Evolutionary conservation across 2,113 vertebrate species (phyloP), one percentile per base, ranked within the genome.

Genomic region (Lipophrys pholis): DNA sequence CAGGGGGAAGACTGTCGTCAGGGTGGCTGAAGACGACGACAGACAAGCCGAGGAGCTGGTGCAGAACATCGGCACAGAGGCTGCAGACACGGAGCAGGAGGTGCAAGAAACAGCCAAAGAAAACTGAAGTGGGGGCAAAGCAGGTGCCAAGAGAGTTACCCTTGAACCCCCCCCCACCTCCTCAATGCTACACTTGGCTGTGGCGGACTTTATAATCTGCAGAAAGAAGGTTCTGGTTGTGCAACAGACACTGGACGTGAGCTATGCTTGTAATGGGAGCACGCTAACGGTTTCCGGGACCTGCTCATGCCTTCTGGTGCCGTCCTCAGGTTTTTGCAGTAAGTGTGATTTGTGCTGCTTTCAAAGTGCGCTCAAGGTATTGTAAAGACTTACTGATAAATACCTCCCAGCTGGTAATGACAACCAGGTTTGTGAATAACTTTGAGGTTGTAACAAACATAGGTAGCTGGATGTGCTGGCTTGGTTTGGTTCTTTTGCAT

Each of bases 1-100:
- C 45, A 92, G 96, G 74, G 97, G 97, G 40, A 98, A 98, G 93
- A 98, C 95, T 0, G 96, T 98, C 4, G 90, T 98, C 38, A 70
- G 69, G 39, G 93, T 97, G 35, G 62, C 88, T 17, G 88, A 93
- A 58, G 90, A 92, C 15, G 86, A 89, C 0, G 51, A 85, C 10
- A 40, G 73, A 3, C 68, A 50, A 76, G 56, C 49, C 0, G 72
- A 83, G 8, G 69, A 87, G 36, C 1, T 68, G 57, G 67, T 9
- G 30, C 75, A 76, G 50, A 41, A 36, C 38, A 6, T 16, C 40
- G 6, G 36, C 50, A 5, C 8, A 0, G 76, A 80, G 14, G 7
- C 80, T 1, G 35, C 52, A 39, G 73, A 76, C 14, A 21, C 54
- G 2, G 57, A 82, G 64, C 59, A 50, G n/a, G 64, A 58, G 12